Percentiles rank a stretch among this genome's conserved stretches.
Conservation (phyloP, 1,140 invertebrate species). For the Drosophila novamexicana region DNA sequence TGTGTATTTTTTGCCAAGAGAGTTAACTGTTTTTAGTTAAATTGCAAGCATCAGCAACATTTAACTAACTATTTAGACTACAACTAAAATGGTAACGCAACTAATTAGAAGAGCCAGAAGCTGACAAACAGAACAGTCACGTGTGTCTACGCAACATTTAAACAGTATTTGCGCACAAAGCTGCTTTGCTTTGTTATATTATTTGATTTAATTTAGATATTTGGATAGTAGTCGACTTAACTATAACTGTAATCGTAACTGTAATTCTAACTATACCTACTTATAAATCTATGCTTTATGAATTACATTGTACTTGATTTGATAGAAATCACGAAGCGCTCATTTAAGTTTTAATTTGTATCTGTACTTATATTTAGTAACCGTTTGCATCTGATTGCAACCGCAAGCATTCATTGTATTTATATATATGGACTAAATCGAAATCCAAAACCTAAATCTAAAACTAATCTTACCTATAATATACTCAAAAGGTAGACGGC, state of each 20-base stretch:
- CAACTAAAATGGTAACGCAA: background rate
- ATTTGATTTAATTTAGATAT: constrained; percentile 34
- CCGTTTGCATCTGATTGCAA: constrained; percentile 11
- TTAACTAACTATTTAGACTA: constrained; percentile 6
- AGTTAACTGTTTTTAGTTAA: constrained; percentile 7
- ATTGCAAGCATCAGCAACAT: constrained; percentile 10
- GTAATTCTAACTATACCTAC: constrained; percentile 20
- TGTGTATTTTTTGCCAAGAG: background rate
- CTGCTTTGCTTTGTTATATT: constrained; percentile 56
- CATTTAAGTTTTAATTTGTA: constrained; percentile 78
- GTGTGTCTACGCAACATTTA: constrained; percentile 34
- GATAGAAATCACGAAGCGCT: constrained; percentile 51
- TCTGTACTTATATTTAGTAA: constrained; percentile 67
- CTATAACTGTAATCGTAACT: constrained; percentile 31
- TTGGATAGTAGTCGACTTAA: constrained; percentile 30
- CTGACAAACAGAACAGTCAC: constrained; percentile 39
- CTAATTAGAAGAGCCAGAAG: constrained; percentile 4
- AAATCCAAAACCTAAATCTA: constrained; percentile 33
- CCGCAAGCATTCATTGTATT: constrained; percentile 41
- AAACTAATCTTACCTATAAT: constrained; percentile 46
- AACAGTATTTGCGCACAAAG: constrained; percentile 76
- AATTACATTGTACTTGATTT: constrained; percentile 54
- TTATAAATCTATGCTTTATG: constrained; percentile 16
- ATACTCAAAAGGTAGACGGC: constrained; percentile 55
- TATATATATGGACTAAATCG: constrained; percentile 33